These are phyloP conservation scores for Bergia puertoricense DNA, from an alignment of 92 coral and sea anemone species.

Conservation along the genomic window DNA sequence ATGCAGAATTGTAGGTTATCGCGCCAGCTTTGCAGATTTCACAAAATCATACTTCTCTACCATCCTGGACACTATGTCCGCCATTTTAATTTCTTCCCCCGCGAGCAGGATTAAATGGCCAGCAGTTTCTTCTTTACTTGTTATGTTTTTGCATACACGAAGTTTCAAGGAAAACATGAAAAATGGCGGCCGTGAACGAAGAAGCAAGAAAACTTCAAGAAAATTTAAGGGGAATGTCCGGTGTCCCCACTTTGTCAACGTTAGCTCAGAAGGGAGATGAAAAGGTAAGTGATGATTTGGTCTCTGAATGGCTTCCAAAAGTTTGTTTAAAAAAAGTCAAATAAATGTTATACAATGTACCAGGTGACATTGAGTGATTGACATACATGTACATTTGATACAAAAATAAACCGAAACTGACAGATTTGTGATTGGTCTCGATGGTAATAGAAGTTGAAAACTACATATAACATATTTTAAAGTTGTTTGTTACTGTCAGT, in stretches of 20 bases:
- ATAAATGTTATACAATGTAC: too few relatives aligned
- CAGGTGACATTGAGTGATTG: too few relatives aligned
- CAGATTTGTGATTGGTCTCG: too few relatives aligned
- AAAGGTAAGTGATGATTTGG: slow-evolving; percentile 48
- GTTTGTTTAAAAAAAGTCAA: not conserved
- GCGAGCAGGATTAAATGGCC: slow-evolving; percentile 11
- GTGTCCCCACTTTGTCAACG: slow-evolving; percentile 76
- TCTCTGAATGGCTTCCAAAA: not conserved
- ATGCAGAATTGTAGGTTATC: not conserved
- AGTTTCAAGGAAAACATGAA: slow-evolving; percentile 12
- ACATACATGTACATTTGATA: too few relatives aligned
- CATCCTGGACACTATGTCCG: not conserved
- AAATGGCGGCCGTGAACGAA: slow-evolving; percentile 57
- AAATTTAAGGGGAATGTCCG: slow-evolving; percentile 61
- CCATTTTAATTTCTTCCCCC: slow-evolving; percentile 47
- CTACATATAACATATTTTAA: too few relatives aligned
- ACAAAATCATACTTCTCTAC: not conserved
- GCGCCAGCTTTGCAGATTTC: not conserved
- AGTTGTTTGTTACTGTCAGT: too few relatives aligned
- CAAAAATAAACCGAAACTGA: too few relatives aligned
- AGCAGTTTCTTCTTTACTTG: slow-evolving; percentile 9
- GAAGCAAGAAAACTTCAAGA: slow-evolving; percentile 55
- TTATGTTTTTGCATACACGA: slow-evolving; percentile 28
- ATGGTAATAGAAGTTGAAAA: too few relatives aligned
- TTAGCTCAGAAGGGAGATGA: slow-evolving; percentile 95